Base-by-base conservation (phyloP, 2,888 invertebrate genomes). In the Drosophila villosipedis region DNA sequence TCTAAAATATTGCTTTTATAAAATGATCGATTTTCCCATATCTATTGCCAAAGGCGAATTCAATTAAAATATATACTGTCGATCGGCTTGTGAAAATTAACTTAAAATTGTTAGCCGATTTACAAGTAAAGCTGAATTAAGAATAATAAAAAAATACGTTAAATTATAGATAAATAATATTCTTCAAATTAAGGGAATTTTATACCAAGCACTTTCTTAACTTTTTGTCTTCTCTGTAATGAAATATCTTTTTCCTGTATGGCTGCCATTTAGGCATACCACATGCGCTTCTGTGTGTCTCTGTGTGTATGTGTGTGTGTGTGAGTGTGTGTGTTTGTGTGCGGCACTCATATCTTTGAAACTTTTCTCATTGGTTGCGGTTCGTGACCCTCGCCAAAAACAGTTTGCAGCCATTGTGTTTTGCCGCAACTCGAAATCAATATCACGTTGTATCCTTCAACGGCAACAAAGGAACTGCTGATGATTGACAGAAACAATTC, bases 401-500 rank as follows among this genome's bases (percentile, higher is more conserved):
- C 30, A 39, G 59, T 71, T 63, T 41, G 65, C 74, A 54, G 79
- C 74, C 89, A 78, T 85, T 88, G 82, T 88, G 67, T 73, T 72
- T 72, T 55, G 76, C 78, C 75, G 57, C 78, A 88, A 80, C 74
- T 86, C 89, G 86, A 87, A 87, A 87, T 87, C 86, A 87, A 87
- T 87, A 89, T 89, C 87, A 84, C 72, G 86, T 89, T 85, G 88
- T 89, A 88, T 88, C 89, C 88, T 89, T 88, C 89, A 78, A 78
- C 85, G 76, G 85, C 75, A 88, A 89, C 85, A 89, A 89, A 89
- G 85, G 90, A 85, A 84, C 9, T 47, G 80, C 84, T 79, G 84
- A 84, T 89, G 90, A 89, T 89, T 89, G 88, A 89, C 90, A 89
- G 89, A 89, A 89, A 89, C 88, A 89, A 89, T 88, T 88, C 85